Evolutionary conservation across 1,140 invertebrate genomes (phyloP).

Genomic region (Metaphire vulgaris): DNA sequence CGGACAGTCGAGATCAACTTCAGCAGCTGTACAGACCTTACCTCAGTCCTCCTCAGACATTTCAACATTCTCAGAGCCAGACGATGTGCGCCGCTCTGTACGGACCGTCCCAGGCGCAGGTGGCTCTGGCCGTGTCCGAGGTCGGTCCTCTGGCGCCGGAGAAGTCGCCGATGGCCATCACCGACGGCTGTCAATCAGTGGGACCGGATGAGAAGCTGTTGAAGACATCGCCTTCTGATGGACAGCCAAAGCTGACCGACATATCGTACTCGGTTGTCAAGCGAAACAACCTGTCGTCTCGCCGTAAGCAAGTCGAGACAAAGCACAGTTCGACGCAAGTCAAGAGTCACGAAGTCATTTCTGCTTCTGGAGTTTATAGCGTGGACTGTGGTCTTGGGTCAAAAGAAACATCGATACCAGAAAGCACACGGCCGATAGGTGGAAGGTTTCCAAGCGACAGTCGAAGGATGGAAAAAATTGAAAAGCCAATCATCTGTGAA

Average conservation of each 20-base stretch:
- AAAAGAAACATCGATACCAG: too few relatives aligned
- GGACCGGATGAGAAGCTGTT: not conserved
- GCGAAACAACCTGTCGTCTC: not conserved
- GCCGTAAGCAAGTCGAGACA: not conserved
- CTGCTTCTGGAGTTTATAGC: too few relatives aligned
- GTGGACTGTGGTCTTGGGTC: too few relatives aligned
- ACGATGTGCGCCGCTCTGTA: not conserved
- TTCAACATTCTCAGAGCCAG: not conserved
- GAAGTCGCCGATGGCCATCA: too few relatives aligned
- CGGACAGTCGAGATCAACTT: not conserved
- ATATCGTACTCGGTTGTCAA: not conserved
- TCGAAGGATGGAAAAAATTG: too few relatives aligned
- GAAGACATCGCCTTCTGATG: not conserved
- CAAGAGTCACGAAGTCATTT: not conserved
- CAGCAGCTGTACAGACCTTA: not conserved
- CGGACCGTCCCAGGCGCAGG: not conserved
- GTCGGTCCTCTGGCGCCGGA: not conserved
- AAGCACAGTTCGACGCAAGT: not conserved
- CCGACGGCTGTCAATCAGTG: not conserved
- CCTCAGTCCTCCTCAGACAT: not conserved
- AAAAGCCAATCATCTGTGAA: too few relatives aligned
- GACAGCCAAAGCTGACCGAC: not conserved
- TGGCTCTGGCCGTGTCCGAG: not conserved
- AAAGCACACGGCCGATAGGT: too few relatives aligned
- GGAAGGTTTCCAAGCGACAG: too few relatives aligned